Base-by-base conservation (phyloP, 1,140 invertebrate genomes). In the Antheraea pernyi region DNA sequence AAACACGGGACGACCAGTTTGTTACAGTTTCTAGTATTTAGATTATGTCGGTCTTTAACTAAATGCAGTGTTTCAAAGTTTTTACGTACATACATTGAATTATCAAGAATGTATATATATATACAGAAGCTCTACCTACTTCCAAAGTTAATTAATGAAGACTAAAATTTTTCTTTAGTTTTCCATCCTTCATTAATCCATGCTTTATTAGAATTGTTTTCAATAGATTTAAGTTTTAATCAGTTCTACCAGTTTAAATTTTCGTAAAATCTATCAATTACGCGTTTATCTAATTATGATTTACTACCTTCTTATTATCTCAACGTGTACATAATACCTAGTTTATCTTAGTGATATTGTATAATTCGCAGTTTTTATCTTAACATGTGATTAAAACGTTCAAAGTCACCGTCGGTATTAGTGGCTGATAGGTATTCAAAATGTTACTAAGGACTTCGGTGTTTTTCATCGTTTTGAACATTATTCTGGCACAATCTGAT, bases 401-500 rank as follows among this genome's bases (percentile, higher is more conserved):
- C 9, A 53, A 53, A 53, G 46, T 16, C 46, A 53, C 11, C 16
- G 46, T 53, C 13, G 16, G 46, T 53, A 16, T 53, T 53, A 53
- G 46, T 53, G 16, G 46, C 46, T 53, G 11, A n/a, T 53, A n/a
- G 46, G 16, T 53, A 53, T 53, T 53, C 46, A 53, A 53, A 9
- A 53, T 53, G 46, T 53, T 53, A 42, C 2, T 42, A 53, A 53
- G 13, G 46, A n/a, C 0, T 13, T 13, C 13, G 46, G 46, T 71
- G 10, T 30, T 72, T 46, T 63, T 80, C 46, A 39, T 39, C 19
- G 46, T 79, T 30, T 1, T 85, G n/a, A 73, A 65, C 8, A 65
- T 63, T 1, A 77, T 71, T 0, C 59, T 46, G 18, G 77, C 79
- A 8, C 83, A 88, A 71, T 79, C 68, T 66, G 63, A 79, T 36